A percentile compares a stretch with the other conserved stretches of the same genome.
These are phyloP conservation scores for Muschampia plurimacula DNA, from an alignment of 2,888 invertebrate species.

Conservation along the genomic window DNA sequence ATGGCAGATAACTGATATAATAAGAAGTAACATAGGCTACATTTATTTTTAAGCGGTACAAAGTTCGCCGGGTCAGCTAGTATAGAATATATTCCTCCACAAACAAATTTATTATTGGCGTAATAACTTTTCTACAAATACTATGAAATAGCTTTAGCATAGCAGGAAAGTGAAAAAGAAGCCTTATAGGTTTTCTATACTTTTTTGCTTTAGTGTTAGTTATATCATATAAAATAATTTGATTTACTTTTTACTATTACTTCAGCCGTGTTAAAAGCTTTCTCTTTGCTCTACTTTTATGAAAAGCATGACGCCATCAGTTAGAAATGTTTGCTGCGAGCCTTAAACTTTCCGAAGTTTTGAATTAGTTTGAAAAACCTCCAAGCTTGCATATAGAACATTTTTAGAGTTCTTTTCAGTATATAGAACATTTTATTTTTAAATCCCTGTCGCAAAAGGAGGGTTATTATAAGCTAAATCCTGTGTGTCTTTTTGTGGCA, in stretches of 20 bases:
- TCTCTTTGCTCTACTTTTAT: conserved; percentile 19
- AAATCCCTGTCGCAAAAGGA: not conserved
- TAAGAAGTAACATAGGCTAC: too few species aligned
- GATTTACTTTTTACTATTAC: not conserved
- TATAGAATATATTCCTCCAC: too few species aligned
- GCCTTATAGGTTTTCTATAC: not conserved
- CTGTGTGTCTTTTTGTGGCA: not conserved
- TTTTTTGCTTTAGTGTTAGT: not conserved
- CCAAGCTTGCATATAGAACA: not conserved
- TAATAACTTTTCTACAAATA: too few species aligned
- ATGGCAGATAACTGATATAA: too few species aligned
- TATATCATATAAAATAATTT: not conserved
- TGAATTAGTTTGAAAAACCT: conserved; percentile 6
- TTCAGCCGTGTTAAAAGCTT: conserved; percentile 17
- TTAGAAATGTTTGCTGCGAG: conserved; percentile 12
- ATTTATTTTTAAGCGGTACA: too few species aligned
- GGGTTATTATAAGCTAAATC: not conserved
- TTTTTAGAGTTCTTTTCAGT: not conserved
- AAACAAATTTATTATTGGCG: too few species aligned
- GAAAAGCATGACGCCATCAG: conserved; percentile 12
- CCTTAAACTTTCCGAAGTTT: conserved; percentile 7
- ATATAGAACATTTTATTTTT: not conserved
- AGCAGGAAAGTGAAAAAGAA: not conserved
- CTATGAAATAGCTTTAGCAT: too few species aligned
- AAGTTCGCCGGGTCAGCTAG: too few species aligned